Conservation (phyloP, 2,888 invertebrate species). For the Autographa pulchrina region DNA sequence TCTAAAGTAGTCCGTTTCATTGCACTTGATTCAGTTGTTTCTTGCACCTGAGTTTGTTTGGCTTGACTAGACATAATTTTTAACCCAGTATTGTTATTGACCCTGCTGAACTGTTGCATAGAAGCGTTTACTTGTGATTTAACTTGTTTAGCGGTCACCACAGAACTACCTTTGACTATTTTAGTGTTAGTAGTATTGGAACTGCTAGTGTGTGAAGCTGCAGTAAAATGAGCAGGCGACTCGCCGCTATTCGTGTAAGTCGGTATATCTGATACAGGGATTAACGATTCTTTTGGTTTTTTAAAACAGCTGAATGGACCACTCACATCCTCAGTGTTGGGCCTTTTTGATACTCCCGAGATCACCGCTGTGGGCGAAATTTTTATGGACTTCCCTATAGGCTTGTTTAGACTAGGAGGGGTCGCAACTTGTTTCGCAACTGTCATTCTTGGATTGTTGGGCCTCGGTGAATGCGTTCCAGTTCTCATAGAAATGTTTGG, state of each 20-base stretch:
- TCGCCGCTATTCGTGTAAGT: slow-evolving; percentile 60
- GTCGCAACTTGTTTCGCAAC: slow-evolving; percentile 60
- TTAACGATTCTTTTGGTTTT: slow-evolving; percentile 80
- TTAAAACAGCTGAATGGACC: slow-evolving; percentile 83
- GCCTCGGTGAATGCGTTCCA: slow-evolving; percentile 56
- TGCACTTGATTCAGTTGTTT: slow-evolving; percentile 72
- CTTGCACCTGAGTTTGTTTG: slow-evolving; percentile 77
- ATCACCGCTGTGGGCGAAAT: slow-evolving; percentile 73
- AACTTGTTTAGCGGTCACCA: slow-evolving; percentile 75
- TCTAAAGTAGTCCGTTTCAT: slow-evolving; percentile 78
- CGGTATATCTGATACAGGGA: slow-evolving; percentile 71
- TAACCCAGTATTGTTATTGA: slow-evolving; percentile 75
- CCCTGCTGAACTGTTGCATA: slow-evolving; percentile 76
- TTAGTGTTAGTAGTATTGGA: slow-evolving; percentile 76
- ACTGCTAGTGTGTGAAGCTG: slow-evolving; percentile 72
- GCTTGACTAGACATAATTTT: slow-evolving; percentile 78
- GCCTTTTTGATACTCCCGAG: slow-evolving; percentile 66
- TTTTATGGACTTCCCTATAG: slow-evolving; percentile 72
- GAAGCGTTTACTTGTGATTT: slow-evolving; percentile 76
- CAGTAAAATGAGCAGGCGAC: slow-evolving; percentile 66
- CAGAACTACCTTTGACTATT: slow-evolving; percentile 74
- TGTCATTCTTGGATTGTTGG: slow-evolving; percentile 69
- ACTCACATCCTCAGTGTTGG: slow-evolving; percentile 65
- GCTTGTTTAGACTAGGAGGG: slow-evolving; percentile 60
- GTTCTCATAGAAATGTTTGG: slow-evolving; percentile 72